phyloP scores from a whole-genome alignment of 2,888 invertebrate genomes.

The Hydrotaea diabolus region DNA sequence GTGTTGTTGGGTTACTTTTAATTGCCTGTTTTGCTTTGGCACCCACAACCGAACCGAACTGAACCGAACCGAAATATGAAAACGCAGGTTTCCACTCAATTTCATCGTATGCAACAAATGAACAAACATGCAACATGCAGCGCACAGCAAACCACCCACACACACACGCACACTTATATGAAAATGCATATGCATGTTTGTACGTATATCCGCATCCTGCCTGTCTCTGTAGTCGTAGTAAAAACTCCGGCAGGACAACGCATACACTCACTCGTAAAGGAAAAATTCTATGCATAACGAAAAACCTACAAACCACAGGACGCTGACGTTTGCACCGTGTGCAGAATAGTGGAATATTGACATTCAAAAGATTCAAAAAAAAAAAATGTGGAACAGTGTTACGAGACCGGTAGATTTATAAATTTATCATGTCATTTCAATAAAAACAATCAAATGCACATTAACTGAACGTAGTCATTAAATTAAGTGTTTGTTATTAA shows the following conservation, averaged over 20 bases:
- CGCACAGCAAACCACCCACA: too few relatives aligned
- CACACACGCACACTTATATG: slow-evolving; percentile 16
- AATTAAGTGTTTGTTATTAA: too few relatives aligned
- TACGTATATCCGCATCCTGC: slow-evolving; percentile 18
- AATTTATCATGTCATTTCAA: too few relatives aligned
- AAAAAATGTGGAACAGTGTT: too few relatives aligned
- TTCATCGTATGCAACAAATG: slow-evolving; percentile 59
- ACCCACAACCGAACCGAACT: slow-evolving; percentile 15
- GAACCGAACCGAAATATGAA: slow-evolving; percentile 38
- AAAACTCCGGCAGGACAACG: background rate
- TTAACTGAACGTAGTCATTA: too few relatives aligned
- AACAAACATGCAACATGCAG: slow-evolving; percentile 17
- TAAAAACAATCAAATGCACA: too few relatives aligned
- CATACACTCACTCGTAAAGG: background rate
- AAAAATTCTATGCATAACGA: background rate
- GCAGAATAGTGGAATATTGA: background rate
- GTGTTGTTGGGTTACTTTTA: slow-evolving; percentile 51
- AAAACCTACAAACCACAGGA: slow-evolving; percentile 18
- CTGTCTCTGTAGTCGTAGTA: background rate
- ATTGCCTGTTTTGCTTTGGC: slow-evolving; percentile 46
- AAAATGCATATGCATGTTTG: slow-evolving; percentile 5
- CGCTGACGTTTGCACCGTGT: slow-evolving; percentile 24
- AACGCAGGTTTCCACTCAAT: slow-evolving; percentile 61
- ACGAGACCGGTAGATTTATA: too few relatives aligned
- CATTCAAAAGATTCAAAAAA: too few relatives aligned